Evolutionary conservation across 2,797 vertebrate species (phyloP).

Genomic region (Atherinosoma microstoma): DNA sequence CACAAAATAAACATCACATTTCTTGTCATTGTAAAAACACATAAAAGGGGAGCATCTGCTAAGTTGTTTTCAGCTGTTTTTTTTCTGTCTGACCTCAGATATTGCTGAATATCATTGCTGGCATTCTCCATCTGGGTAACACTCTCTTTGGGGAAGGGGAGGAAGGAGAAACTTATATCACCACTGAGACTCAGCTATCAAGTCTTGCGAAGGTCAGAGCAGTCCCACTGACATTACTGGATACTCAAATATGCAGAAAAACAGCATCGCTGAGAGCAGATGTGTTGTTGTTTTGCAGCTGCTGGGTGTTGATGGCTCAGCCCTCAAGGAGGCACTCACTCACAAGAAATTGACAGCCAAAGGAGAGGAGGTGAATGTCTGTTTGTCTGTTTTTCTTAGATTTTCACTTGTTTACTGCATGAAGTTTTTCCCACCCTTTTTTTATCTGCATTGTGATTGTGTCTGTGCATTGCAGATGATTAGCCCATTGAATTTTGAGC

Average conservation of each 20-base stretch:
- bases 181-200: conserved; percentile 90
- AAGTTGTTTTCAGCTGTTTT: conserved; percentile 32
- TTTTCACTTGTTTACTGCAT: neutral
- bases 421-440: too few relatives aligned
- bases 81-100: conserved; percentile 79
- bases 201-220: conserved; percentile 89
- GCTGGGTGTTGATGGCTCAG: conserved; percentile 87
- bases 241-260: conserved; percentile 44
- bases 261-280: conserved; percentile 47
- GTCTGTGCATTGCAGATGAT: conserved; percentile 86
- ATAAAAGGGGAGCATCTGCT: conserved; percentile 6
- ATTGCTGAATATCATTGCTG: conserved; percentile 91
- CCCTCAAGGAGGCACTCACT: conserved; percentile 89
- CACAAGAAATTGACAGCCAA: conserved; percentile 98
- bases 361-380: conserved; percentile 91
- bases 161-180: conserved; percentile 90
- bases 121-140: conserved; percentile 95
- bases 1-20: neutral
- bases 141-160: conserved; percentile 93
- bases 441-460: neutral
- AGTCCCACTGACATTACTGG: conserved; percentile 20
- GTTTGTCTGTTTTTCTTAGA: neutral
- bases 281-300: conserved; percentile 85
- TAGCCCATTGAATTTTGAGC: conserved; percentile 93
- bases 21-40: neutral